Base-by-base conservation (phyloP, 2,797 vertebrate genomes). In the Sebastes oblongus region DNA sequence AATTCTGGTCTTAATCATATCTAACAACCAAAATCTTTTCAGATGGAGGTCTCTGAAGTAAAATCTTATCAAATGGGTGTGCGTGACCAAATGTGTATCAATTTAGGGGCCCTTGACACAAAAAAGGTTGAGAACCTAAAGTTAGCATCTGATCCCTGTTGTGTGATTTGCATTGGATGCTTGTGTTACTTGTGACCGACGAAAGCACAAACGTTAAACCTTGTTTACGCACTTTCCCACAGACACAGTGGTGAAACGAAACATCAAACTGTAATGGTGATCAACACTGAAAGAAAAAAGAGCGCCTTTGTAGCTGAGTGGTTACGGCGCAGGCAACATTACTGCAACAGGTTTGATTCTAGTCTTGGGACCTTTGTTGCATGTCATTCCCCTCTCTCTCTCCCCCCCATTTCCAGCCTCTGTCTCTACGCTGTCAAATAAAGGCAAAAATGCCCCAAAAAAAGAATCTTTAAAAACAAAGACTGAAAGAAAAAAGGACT, bases 401-500 rank as follows among this genome's bases (percentile, higher is more conserved):
- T 2, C 2, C 12, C 22, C 27, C 58, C 58, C 8, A 32, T 60
- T 30, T 32, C 30, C 60, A 61, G 59, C 5, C 6, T 25, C 9
- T 36, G n/a, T 62, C 20, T 34, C 20, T 13, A 36, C 2, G 13
- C 30, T 22, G 6, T 36, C 30, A 34, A n/a, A 62, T 13, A 34
- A 20, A 36, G 29, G 30, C 30, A 34, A 39, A 5, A 34, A 36
- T 32, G 5, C 46, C 46, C 46, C 46, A 0, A 29, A n/a, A 30
- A 32, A 24, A 24, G 2, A 24, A 59, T 9, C 14, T 59, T 29
- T 11, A 29, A 29, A 60, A 59, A 29, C 39, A 42, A 59, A 64
- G 39, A 56, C 1, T 7, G 16, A 77, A 3, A 80, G 32, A 24
- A 54, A 39, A 67, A 1, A 58, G 6, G 14, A 83, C 92, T 78